A percentile compares a stretch with the other conserved stretches of the same genome.
Conservation (phyloP, 2,888 invertebrate genomes). For the Zeuzera pyrina region DNA sequence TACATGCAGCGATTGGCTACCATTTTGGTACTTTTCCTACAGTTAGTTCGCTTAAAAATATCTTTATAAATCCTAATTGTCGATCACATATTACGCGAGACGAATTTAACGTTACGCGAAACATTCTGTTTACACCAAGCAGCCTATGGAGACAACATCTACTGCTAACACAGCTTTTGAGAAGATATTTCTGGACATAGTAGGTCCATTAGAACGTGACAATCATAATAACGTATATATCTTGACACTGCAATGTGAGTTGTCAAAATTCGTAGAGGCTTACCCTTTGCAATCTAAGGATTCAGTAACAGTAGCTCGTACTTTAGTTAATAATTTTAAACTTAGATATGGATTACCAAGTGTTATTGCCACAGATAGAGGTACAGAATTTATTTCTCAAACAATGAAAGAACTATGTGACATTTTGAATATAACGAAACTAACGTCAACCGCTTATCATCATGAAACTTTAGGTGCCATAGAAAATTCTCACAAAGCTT, state of each 20-base stretch:
- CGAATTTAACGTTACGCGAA: slow-evolving; percentile 2
- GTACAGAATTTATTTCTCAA: slow-evolving; percentile 1
- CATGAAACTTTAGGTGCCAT: slow-evolving; percentile 2
- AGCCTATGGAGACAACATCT: slow-evolving; percentile 13
- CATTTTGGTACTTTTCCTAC: too few species aligned
- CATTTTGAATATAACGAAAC: neutral
- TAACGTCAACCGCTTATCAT: slow-evolving; percentile 1
- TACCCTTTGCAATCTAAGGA: too few species aligned
- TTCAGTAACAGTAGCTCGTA: too few species aligned
- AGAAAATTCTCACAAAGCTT: slow-evolving; percentile 3
- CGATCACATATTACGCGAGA: neutral
- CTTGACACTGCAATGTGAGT: slow-evolving; percentile 14
- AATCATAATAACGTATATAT: slow-evolving; percentile 10
- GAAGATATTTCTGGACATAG: slow-evolving; percentile 14
- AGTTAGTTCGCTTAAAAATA: neutral
- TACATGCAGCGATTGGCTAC: too few species aligned
- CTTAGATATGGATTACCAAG: too few species aligned
- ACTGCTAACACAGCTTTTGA: slow-evolving; percentile 13
- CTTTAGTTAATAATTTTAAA: too few species aligned
- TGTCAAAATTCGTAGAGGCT: too few species aligned
- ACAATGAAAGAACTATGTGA: neutral
- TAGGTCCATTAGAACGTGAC: slow-evolving; percentile 13
- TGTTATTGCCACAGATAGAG: neutral
- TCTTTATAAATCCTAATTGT: neutral
- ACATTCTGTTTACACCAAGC: slow-evolving; percentile 4